Evolutionary conservation across 2,113 vertebrate species (phyloP).

Genomic region (Salvelinus namaycush): DNA sequence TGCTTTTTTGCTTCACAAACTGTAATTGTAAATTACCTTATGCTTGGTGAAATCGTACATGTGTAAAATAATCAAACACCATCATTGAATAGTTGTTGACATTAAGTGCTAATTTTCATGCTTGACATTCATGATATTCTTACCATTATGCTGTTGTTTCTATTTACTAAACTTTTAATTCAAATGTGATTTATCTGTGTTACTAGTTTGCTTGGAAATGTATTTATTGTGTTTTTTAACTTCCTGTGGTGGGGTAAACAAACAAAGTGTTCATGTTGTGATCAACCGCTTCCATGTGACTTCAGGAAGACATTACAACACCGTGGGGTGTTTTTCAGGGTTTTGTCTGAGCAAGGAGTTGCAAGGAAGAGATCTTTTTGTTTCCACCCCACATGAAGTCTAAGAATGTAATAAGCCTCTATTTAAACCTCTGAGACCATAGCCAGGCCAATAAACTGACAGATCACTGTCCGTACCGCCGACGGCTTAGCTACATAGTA

Average conservation of each 20-base stretch:
- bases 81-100: slow-evolving; percentile 29
- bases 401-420: slow-evolving; percentile 74
- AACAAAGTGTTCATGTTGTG: slow-evolving; percentile 32
- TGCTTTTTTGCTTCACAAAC: too few relatives aligned
- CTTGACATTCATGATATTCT: slow-evolving; percentile 74
- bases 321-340: slow-evolving; percentile 37
- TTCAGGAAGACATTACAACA: slow-evolving; percentile 16
- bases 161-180: slow-evolving; percentile 81
- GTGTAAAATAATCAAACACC: slow-evolving; percentile 52
- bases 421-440: slow-evolving; percentile 77
- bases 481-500: background rate
- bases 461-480: background rate
- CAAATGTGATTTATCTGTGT: slow-evolving; percentile 81
- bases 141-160: slow-evolving; percentile 92
- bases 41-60: slow-evolving; percentile 62
- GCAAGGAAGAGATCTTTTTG: slow-evolving; percentile 54
- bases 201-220: slow-evolving; percentile 76
- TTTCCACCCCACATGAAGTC: slow-evolving; percentile 69
- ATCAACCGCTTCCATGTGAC: slow-evolving; percentile 26
- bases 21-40: slow-evolving; percentile 65
- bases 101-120: slow-evolving; percentile 72
- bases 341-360: slow-evolving; percentile 30
- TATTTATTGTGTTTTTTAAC: slow-evolving; percentile 71
- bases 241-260: slow-evolving; percentile 69
- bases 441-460: background rate